Conservation (phyloP, 2,797 vertebrate genomes). For the Balearica regulorum region DNA sequence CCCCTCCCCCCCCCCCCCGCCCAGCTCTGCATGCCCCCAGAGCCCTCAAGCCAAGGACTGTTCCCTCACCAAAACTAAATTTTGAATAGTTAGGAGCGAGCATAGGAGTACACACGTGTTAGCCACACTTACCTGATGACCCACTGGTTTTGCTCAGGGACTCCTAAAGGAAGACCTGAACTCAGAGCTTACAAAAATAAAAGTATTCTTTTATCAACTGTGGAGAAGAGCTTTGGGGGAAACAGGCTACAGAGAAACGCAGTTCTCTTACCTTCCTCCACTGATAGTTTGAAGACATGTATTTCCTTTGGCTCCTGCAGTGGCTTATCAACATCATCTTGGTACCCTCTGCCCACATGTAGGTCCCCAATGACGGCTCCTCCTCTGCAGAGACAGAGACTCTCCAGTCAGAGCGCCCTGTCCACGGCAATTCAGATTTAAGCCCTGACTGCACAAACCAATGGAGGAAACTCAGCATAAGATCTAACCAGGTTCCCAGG, state of each 20-base stretch:
- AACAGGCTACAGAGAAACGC: background rate
- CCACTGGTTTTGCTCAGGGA: background rate
- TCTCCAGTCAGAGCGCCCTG: background rate
- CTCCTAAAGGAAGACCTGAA: background rate
- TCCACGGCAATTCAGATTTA: background rate
- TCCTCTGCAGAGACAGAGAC: background rate
- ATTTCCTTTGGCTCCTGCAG: background rate
- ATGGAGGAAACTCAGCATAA: background rate
- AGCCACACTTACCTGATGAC: background rate
- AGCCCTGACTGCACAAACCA: background rate
- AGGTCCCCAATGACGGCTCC: background rate
- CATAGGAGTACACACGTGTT: accelerated
- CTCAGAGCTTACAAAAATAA: background rate
- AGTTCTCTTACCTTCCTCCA: background rate
- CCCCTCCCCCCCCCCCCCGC: too few species aligned
- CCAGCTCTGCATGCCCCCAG: background rate
- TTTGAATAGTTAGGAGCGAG: background rate
- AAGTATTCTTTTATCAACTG: background rate
- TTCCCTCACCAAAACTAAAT: background rate
- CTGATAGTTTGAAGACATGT: background rate
- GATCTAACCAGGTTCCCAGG: background rate
- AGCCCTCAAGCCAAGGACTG: background rate
- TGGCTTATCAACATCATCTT: background rate
- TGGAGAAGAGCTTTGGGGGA: background rate
- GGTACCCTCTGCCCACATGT: background rate